phyloP scores from a whole-genome alignment of 2,888 invertebrate species.

The Cerastoderma edule region DNA sequence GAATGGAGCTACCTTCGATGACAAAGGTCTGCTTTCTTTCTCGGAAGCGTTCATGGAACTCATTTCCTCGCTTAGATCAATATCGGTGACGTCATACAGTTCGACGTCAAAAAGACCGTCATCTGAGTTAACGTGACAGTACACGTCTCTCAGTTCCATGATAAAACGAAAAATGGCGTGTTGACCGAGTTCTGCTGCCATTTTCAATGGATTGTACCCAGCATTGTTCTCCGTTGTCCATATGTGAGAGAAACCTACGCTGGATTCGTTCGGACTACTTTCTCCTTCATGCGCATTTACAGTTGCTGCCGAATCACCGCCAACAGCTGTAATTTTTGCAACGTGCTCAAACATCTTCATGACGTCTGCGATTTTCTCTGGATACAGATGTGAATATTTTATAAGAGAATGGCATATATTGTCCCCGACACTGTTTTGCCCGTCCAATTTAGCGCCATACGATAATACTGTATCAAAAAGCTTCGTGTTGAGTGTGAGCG shows the following conservation, averaged over 20 bases:
- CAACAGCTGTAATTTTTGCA: background rate
- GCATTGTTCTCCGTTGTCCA: constrained; percentile 50
- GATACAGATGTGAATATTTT: constrained; percentile 60
- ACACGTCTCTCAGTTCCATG: constrained; percentile 55
- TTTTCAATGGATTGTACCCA: constrained; percentile 48
- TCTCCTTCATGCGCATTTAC: background rate
- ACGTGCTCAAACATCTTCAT: constrained; percentile 40
- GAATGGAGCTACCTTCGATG: constrained; percentile 3
- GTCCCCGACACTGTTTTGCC: constrained; percentile 61
- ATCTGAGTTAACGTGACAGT: constrained; percentile 54
- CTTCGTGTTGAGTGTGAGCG: constrained; percentile 58
- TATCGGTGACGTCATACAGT: constrained; percentile 62
- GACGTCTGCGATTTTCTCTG: constrained; percentile 51
- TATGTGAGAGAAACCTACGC: constrained; percentile 29
- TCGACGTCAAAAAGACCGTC: constrained; percentile 64
- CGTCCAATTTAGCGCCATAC: constrained; percentile 48
- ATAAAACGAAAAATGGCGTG: constrained; percentile 53
- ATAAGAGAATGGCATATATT: constrained; percentile 67
- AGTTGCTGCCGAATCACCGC: background rate
- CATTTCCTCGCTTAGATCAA: constrained; percentile 32
- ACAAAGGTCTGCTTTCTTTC: background rate
- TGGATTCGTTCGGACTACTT: background rate
- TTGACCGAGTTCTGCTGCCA: constrained; percentile 56
- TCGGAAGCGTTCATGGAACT: background rate
- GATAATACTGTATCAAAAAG: constrained; percentile 56